phyloP scores from a whole-genome alignment of 2,888 invertebrate species.

The Rotaria macrura region DNA sequence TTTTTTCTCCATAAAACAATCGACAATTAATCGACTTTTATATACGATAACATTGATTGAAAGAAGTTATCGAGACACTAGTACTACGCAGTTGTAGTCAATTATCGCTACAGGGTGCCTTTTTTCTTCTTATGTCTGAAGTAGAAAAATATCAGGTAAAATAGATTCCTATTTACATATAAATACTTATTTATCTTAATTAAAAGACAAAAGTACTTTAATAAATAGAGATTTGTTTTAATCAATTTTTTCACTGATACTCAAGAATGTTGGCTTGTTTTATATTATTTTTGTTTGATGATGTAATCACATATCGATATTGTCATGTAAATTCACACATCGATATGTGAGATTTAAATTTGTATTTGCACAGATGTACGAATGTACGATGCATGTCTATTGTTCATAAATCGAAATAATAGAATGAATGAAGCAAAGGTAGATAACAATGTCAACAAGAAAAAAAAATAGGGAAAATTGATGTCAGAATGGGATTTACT shows the following conservation, averaged over 20 bases:
- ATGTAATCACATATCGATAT: not conserved
- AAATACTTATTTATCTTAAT: not conserved
- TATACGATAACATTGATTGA: not conserved
- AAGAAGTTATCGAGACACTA: not conserved
- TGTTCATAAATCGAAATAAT: not conserved
- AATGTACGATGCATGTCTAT: not conserved
- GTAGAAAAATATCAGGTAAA: not conserved
- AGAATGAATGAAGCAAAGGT: not conserved
- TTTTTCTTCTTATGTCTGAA: not conserved
- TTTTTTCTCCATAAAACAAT: not conserved
- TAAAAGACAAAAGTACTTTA: not conserved
- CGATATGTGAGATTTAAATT: not conserved
- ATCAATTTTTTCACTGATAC: not conserved
- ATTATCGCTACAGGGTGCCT: not conserved
- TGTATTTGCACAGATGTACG: not conserved
- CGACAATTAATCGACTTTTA: not conserved
- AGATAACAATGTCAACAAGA: not conserved
- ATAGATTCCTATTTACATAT: not conserved
- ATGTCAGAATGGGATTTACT: not conserved
- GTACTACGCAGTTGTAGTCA: not conserved
- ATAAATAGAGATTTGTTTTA: not conserved
- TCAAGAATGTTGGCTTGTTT: not conserved
- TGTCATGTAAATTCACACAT: not conserved
- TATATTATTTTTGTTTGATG: not conserved
- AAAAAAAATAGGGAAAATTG: not conserved